Conservation (phyloP, 2,888 invertebrate species). For the Leucania comma region DNA sequence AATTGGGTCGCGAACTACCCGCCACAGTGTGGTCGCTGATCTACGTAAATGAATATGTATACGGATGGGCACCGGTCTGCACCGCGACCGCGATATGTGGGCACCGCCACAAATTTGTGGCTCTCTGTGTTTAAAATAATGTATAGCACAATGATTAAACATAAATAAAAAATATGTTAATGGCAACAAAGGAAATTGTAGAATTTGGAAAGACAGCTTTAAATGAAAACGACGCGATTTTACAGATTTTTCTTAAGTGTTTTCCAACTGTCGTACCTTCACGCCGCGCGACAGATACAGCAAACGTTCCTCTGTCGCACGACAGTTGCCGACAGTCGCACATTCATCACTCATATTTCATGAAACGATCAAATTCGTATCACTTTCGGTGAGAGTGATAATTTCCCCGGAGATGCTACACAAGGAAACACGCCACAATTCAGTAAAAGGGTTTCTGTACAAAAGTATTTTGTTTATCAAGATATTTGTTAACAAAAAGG, state of each 20-base stretch:
- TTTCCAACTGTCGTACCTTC: not conserved
- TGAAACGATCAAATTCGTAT: conserved; percentile 63
- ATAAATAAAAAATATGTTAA: not conserved
- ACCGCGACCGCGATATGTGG: conserved; percentile 40
- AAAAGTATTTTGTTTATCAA: conserved; percentile 55
- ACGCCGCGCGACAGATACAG: conserved; percentile 17
- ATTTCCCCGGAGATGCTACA: conserved; percentile 60
- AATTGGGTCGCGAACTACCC: conserved; percentile 47
- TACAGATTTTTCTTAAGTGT: not conserved
- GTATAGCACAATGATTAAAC: conserved; percentile 13
- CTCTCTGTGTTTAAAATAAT: conserved; percentile 24
- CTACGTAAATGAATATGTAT: conserved; percentile 47
- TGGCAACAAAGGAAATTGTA: not conserved
- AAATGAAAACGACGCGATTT: not conserved
- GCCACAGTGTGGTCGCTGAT: conserved; percentile 43
- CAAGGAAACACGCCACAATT: conserved; percentile 50
- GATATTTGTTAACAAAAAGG: conserved; percentile 46
- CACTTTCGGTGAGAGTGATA: conserved; percentile 61
- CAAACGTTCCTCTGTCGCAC: not conserved
- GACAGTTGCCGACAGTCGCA: conserved; percentile 24
- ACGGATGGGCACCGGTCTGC: conserved; percentile 40
- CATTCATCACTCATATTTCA: conserved; percentile 60
- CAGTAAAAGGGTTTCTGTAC: conserved; percentile 53
- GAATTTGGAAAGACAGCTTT: not conserved
- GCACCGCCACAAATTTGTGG: conserved; percentile 42